A percentile compares a stretch with the other conserved stretches of the same genome.
phyloP scores from a whole-genome alignment of 2,113 vertebrate species.

The Salvelinus fontinalis region DNA sequence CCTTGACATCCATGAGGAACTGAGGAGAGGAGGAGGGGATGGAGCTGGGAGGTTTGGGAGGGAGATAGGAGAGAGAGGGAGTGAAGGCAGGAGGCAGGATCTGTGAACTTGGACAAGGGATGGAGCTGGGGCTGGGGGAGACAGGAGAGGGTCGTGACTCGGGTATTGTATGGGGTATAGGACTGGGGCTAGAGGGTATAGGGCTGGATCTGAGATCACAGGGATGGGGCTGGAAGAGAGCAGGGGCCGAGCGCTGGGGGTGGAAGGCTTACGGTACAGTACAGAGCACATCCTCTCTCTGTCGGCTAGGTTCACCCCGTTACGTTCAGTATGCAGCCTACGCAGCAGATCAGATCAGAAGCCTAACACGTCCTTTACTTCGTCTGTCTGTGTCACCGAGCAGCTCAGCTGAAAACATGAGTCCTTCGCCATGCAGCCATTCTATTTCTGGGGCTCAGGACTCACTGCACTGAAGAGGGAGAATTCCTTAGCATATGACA shows the following conservation, averaged over 20 bases:
- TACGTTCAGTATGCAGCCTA: neutral
- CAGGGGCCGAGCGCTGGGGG: neutral
- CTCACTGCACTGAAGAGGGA: slow-evolving; percentile 10
- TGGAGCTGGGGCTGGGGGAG: too few species aligned
- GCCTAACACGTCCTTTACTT: slow-evolving; percentile 39
- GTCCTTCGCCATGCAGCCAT: slow-evolving; percentile 53
- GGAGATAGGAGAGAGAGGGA: neutral
- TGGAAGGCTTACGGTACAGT: neutral
- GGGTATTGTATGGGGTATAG: too few species aligned
- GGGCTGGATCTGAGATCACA: neutral
- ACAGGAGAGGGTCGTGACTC: too few species aligned
- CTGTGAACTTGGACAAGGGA: too few species aligned
- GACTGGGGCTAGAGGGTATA: neutral
- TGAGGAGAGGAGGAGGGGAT: slow-evolving; percentile 19
- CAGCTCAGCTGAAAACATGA: slow-evolving; percentile 52
- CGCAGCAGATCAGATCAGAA: slow-evolving; percentile 12
- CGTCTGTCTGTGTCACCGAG: slow-evolving; percentile 42
- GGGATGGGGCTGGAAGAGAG: neutral
- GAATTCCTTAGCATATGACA: neutral
- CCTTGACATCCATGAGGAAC: slow-evolving; percentile 57
- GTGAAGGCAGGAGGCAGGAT: neutral
- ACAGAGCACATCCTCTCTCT: neutral
- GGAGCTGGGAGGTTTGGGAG: neutral
- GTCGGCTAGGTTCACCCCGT: slow-evolving; percentile 3
- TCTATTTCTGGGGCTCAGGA: slow-evolving; percentile 66